These are phyloP conservation scores for Erethizon dorsatum DNA, from an alignment of 2,797 vertebrate genomes.

Conservation along the genomic window DNA sequence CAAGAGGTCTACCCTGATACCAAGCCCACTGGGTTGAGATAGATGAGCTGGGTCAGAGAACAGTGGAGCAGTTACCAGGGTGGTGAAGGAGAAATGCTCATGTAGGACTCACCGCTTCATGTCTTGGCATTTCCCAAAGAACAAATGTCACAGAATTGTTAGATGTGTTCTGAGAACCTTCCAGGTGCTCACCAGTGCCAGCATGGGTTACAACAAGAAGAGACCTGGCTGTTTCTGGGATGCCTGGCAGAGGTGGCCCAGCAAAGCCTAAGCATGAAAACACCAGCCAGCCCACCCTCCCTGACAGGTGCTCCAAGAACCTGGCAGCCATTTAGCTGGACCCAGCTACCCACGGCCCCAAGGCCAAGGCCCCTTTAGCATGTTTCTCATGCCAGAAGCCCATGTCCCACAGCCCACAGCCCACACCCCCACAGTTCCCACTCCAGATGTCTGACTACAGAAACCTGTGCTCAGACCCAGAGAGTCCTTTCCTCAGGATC, in stretches of 20 bases:
- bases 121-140: neutral
- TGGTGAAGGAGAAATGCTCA: accelerated
- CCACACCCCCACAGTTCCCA: neutral
- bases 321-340: neutral
- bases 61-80: neutral
- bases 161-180: neutral
- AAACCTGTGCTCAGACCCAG: neutral
- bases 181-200: neutral
- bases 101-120: neutral
- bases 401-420: neutral
- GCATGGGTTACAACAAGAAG: neutral
- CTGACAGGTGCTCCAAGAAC: neutral
- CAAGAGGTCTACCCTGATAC: neutral
- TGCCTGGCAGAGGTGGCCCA: neutral
- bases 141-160: neutral
- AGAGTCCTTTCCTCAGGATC: neutral
- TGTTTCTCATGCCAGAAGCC: neutral
- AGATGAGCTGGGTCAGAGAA: neutral
- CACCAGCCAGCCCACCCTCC: neutral
- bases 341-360: neutral
- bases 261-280: neutral
- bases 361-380: too few species aligned
- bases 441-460: neutral
- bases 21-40: neutral
- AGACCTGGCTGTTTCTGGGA: neutral